Evolutionary conservation across 2,797 vertebrate genomes (phyloP), one percentile per base, ranked within the genome.

Genomic region (Leptodactylus fallax): DNA sequence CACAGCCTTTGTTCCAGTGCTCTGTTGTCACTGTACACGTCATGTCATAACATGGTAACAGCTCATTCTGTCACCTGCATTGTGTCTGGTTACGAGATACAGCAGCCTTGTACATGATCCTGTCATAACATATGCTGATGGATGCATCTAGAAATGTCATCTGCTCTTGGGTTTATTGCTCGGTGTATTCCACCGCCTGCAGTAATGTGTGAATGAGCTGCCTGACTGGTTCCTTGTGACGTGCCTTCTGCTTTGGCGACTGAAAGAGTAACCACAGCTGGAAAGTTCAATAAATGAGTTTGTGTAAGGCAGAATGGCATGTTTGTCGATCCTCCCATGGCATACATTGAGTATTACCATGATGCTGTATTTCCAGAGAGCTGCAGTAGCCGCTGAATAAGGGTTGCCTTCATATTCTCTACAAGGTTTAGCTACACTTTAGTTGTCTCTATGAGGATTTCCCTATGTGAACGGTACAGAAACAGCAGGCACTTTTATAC

Each of bases 61-160:
- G 2, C 77, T 45, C 77, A n/a, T 53, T 49, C 36, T 81, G n/a
- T 49, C 51, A n/a, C 45, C 45, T 67, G 77, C 7, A 36, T 25
- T 76, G 53, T 85, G 71, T 61, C 74, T 88, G 81, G 63, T 85
- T 85, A n/a, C 81, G 23, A 51, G 69, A 81, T 81, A 49, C 56
- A 61, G 16, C 5, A 12, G 56, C 17, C n/a, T 49, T 81, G 82
- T 49, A 16, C 17, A n/a, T 80, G 21, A 58, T 27, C 56, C 53
- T 60, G 63, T 55, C 63, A 36, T 65, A 11, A 21, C n/a, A 61
- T 7, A 63, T 61, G n/a, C 17, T 81, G 63, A 80, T 21, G 19
- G 78, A 53, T 83, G 69, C 71, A 11, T 11, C 47, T 61, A 65
- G n/a, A 71, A 47, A 12, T 78, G 74, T 17, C 65, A 74, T 13